Conservation (phyloP, 2,888 invertebrate genomes). For the Brenthis daphne region DNA sequence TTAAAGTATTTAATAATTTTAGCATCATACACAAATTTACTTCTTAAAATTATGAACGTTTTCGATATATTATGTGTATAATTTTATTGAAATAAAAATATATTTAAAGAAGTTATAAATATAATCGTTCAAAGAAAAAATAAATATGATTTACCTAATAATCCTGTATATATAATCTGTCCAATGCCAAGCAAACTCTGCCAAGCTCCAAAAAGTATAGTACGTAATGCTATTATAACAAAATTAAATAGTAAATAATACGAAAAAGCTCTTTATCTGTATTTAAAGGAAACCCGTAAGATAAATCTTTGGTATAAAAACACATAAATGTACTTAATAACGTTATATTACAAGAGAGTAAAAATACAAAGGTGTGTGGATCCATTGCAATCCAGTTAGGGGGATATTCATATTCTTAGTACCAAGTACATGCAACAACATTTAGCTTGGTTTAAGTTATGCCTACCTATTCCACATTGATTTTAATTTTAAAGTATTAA, state of each 20-base stretch:
- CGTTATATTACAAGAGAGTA: slow-evolving; percentile 29
- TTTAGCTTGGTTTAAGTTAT: background rate
- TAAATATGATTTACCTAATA: no score
- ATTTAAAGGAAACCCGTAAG: slow-evolving; percentile 3
- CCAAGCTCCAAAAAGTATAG: no score
- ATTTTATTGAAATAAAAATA: no score
- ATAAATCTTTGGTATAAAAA: slow-evolving; percentile 5
- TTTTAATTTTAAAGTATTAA: background rate
- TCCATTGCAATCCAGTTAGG: slow-evolving; percentile 43
- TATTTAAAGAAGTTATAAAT: no score
- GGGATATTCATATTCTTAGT: slow-evolving; percentile 37
- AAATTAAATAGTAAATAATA: background rate
- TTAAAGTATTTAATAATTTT: no score
- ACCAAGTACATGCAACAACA: slow-evolving; percentile 24
- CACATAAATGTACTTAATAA: slow-evolving; percentile 17
- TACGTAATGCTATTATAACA: background rate
- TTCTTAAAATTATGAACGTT: no score
- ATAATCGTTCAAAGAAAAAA: no score
- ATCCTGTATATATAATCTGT: no score
- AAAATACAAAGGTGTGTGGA: slow-evolving; percentile 36
- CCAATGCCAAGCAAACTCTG: no score
- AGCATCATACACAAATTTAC: no score
- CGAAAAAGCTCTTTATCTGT: background rate
- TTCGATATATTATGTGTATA: no score
- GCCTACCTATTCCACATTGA: background rate